Evolutionary conservation across 1,140 invertebrate genomes (phyloP), one percentile per base, ranked within the genome.

Genomic region (Drosophila rufa): DNA sequence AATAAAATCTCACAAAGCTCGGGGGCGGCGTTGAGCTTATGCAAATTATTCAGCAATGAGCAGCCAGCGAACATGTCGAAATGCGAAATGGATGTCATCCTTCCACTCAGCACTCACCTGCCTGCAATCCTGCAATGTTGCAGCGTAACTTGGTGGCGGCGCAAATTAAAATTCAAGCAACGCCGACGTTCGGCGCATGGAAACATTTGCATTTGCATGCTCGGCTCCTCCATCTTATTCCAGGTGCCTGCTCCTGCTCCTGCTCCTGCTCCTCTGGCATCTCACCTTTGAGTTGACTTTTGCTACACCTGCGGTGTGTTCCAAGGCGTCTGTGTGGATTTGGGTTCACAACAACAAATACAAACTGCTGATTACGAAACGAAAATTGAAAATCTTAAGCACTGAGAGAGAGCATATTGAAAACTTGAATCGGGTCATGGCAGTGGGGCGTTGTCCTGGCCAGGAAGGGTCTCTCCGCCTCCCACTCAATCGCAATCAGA

Each of bases 301-400:
- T 75, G 84, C 82, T 69, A 90, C 84, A 89, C 80, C 85, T 87
- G 83, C 50, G 82, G 51, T 82, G 33, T 66, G 70, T 60, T 61
- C 56, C 8, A 27, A 27, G 7, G 43, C 14, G 19, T 19, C n/a
- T 22, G 30, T 11, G 30, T 19, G 27, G 40, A 45, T 15, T 47
- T 27, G 36, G 22, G 38, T 43, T 22, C 48, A 42, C 57, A 45
- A 62, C 58, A 45, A 69, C 77, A 77, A 80, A 84, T 67, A 80
- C 71, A 74, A 82, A 66, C 62, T 71, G 71, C 70, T 85, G 85
- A 90, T 90, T 89, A 90, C 85, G 78, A 77, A 90, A 75, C 55
- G 85, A 90, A 89, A 89, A 89, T 89, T 89, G 81, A 90, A 90
- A 89, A 90, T 90, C 85, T 89, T 89, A 89, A 90, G 81, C 59